phyloP scores from a whole-genome alignment of 2,113 vertebrate species.

The Periophthalmodon schlosseri region DNA sequence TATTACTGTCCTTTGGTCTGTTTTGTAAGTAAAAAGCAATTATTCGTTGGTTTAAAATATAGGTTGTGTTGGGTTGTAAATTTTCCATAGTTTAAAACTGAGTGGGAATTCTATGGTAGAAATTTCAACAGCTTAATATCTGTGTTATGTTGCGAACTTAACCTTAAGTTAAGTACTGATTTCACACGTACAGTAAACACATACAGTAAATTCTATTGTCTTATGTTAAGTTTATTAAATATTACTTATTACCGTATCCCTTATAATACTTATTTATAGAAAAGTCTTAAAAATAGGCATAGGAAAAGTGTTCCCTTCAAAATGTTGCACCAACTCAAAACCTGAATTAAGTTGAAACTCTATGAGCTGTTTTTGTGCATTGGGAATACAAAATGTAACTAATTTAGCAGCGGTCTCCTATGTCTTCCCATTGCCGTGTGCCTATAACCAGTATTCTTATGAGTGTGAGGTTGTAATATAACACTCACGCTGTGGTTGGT shows the following conservation, averaged over 20 bases:
- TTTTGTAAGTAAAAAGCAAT: background rate
- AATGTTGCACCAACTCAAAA: background rate
- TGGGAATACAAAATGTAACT: background rate
- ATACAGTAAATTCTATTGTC: too few relatives aligned
- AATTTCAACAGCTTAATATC: too few relatives aligned
- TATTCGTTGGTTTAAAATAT: background rate
- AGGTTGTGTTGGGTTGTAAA: too few relatives aligned
- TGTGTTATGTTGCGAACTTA: too few relatives aligned
- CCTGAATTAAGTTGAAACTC: background rate
- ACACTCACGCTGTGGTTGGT: conserved; percentile 81
- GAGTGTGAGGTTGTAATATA: conserved; percentile 54
- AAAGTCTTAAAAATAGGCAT: background rate
- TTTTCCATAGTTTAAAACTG: background rate
- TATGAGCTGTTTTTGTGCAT: background rate
- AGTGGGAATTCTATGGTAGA: too few relatives aligned
- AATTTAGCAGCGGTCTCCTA: conserved; percentile 20
- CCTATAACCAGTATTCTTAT: conserved; percentile 31
- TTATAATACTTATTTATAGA: background rate
- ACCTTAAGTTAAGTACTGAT: too few relatives aligned
- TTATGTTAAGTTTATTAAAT: too few relatives aligned
- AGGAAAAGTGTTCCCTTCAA: background rate
- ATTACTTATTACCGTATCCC: too few relatives aligned
- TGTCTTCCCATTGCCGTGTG: background rate
- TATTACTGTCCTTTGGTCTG: background rate
- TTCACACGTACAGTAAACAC: too few relatives aligned